phyloP scores from a whole-genome alignment of 1,140 invertebrate species.

The Bombus ignitus region DNA sequence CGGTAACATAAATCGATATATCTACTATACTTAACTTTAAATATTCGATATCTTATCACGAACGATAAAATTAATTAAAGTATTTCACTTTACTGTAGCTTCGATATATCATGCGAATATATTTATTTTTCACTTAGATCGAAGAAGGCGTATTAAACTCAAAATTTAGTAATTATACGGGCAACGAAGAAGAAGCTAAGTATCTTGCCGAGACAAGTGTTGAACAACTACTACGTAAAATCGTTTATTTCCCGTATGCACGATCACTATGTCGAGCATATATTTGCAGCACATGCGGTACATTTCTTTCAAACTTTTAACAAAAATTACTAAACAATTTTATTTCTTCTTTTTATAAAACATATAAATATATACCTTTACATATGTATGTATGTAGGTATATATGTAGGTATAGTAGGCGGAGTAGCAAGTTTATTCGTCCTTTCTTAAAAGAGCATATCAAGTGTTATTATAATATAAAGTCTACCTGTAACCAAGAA shows the following conservation, averaged over 20 bases:
- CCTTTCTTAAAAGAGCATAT: no score
- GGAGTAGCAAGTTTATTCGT: no score
- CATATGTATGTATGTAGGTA: neutral
- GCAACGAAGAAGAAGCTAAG: slow-evolving; percentile 37
- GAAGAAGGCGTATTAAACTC: slow-evolving; percentile 45
- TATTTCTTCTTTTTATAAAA: neutral
- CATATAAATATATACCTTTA: no score
- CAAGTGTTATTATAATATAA: no score
- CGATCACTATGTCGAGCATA: slow-evolving; percentile 61
- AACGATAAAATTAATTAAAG: neutral
- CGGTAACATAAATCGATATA: slow-evolving; percentile 43
- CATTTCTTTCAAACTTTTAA: neutral
- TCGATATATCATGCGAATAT: no score
- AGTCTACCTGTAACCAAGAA: neutral
- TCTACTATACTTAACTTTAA: no score
- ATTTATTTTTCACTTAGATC: slow-evolving; percentile 41
- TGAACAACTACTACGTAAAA: slow-evolving; percentile 52
- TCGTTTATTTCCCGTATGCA: slow-evolving; percentile 46
- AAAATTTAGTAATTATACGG: slow-evolving; percentile 30
- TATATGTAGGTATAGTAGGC: no score
- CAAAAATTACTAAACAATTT: neutral
- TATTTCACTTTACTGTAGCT: neutral
- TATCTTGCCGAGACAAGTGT: slow-evolving; percentile 62
- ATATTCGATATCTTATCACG: neutral
- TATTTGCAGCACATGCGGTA: slow-evolving; percentile 66